Base-by-base conservation (phyloP, 2,113 vertebrate species). In the Malurus cyaneus region DNA sequence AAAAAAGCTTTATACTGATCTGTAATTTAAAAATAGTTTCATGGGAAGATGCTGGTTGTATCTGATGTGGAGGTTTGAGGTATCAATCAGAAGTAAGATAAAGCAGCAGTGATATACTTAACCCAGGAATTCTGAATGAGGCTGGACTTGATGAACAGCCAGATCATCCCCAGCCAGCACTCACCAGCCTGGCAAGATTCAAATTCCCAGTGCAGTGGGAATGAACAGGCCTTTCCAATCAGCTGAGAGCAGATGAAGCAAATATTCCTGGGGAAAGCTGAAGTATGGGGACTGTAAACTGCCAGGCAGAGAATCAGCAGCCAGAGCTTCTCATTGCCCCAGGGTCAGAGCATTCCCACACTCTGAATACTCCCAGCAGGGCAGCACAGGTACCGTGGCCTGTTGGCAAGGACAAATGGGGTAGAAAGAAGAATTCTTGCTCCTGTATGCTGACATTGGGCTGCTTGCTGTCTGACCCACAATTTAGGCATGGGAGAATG, bases 391-490 rank as follows among this genome's bases (percentile, higher is more conserved):
- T 69, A 77, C 36, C 19, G 10, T 32, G 0, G 9, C 13, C 42
- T 73, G 66, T 65, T 57, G 79, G 29, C 44, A 69, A n/a, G 47
- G 20, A 36, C 62, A 65, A 36, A 70, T 5, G 28, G 61, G 41
- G 6, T 0, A 31, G 32, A 78, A 67, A 46, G 53, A 46, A 60
- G 28, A 18, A 19, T 23, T 42, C n/a, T 46, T 36, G 31, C 29
- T 65, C 8, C 0, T 57, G 42, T n/a, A 17, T 9, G 17, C 1
- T 19, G 69, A 28, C 4, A 1, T 4, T 23, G 2, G n/a, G 59
- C 41, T 83, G 53, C 50, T 60, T 42, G 11, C 20, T 50, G 50
- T 17, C 72, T 80, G 64, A 73, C 19, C 34, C 39, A 44, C 61
- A 39, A 1, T 28, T 80, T 18, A 52, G 9, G 15, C 42, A 19